phyloP scores from a whole-genome alignment of 2,113 vertebrate species.

The Actenoides hombroni region DNA sequence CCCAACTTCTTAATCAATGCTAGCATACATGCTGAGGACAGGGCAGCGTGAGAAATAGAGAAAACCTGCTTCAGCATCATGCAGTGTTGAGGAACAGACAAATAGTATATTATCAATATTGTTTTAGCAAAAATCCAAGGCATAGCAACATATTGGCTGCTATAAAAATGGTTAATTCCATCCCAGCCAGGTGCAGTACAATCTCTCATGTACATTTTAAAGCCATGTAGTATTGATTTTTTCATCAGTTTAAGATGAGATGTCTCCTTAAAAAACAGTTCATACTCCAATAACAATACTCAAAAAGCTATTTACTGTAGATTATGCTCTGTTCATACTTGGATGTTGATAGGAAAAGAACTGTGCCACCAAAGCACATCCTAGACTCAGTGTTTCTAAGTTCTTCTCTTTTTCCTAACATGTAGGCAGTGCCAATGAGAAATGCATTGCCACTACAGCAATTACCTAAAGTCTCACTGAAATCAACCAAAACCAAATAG shows the following conservation, averaged over 20 bases:
- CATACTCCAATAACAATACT: background rate
- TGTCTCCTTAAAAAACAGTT: background rate
- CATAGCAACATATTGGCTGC: rapidly evolving
- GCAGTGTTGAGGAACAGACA: background rate
- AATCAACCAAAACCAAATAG: background rate
- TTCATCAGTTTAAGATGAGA: background rate
- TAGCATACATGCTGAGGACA: rapidly evolving
- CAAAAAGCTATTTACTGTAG: background rate
- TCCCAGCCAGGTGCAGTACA: background rate
- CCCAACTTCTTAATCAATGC: background rate
- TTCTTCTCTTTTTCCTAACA: background rate
- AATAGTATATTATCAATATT: background rate
- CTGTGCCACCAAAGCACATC: background rate
- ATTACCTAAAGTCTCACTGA: background rate
- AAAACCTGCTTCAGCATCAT: background rate
- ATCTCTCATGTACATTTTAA: background rate
- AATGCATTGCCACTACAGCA: rapidly evolving
- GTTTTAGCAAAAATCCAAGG: background rate
- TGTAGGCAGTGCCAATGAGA: background rate
- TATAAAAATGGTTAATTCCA: background rate
- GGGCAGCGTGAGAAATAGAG: background rate
- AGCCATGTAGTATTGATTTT: background rate
- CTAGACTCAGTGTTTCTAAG: background rate
- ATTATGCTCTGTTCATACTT: background rate
- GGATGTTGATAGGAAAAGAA: background rate